Evolutionary conservation across 92 coral and sea anemone genomes (phyloP).

Genomic region (Palythoa heliodiscus): DNA sequence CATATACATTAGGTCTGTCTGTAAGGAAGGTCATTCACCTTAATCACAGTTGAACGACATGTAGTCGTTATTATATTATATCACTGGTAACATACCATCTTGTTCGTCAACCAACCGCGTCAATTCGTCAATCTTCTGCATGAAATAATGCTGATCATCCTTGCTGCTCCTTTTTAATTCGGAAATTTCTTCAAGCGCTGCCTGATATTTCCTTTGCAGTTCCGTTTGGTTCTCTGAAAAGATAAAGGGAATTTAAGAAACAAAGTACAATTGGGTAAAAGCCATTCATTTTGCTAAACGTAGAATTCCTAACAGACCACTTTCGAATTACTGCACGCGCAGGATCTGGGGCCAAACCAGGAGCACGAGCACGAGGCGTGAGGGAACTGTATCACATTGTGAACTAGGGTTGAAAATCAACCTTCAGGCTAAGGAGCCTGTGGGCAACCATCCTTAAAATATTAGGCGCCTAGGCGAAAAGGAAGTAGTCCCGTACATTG

Average conservation of each 20-base stretch:
- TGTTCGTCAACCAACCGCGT: slow-evolving; percentile 3
- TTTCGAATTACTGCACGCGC: too few relatives aligned
- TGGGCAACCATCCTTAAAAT: too few relatives aligned
- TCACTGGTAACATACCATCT: background rate
- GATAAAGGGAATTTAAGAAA: background rate
- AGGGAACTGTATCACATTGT: too few relatives aligned
- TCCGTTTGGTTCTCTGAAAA: background rate
- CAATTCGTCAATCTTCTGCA: background rate
- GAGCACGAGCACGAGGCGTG: too few relatives aligned
- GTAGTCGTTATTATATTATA: background rate
- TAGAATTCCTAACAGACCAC: too few relatives aligned
- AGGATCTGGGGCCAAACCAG: too few relatives aligned
- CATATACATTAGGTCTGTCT: too few relatives aligned
- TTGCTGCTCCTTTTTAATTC: background rate
- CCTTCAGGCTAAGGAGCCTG: too few relatives aligned
- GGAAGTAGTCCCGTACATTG: too few relatives aligned
- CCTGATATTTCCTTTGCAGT: slow-evolving; percentile 3
- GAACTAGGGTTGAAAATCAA: too few relatives aligned
- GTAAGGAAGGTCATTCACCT: background rate
- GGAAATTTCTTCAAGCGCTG: slow-evolving; percentile 2
- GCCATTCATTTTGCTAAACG: background rate
- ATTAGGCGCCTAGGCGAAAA: too few relatives aligned
- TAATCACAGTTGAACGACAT: background rate
- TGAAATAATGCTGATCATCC: background rate
- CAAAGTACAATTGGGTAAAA: background rate